Evolutionary conservation across 2,113 vertebrate genomes (phyloP).

Genomic region (Tyrannus savana): DNA sequence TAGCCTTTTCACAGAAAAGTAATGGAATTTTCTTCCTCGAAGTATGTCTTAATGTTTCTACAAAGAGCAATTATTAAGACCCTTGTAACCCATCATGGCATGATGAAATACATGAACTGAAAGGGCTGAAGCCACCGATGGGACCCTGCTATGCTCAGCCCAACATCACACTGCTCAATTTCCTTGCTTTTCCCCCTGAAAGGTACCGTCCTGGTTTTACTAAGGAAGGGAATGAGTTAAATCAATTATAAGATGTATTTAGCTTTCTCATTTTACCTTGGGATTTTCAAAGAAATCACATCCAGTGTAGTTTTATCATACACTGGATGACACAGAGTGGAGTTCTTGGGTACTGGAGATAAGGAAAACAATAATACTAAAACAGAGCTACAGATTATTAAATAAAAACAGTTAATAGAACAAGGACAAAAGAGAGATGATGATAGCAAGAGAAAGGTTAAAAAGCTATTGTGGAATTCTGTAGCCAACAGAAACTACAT

Average conservation of each 20-base stretch:
- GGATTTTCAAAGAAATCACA: background rate
- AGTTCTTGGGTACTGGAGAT: background rate
- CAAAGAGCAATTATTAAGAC: background rate
- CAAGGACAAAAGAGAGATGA: background rate
- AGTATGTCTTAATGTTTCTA: background rate
- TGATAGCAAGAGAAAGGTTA: background rate
- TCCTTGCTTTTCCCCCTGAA: background rate
- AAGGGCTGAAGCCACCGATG: accelerated
- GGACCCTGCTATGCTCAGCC: background rate
- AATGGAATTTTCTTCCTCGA: background rate
- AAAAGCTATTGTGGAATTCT: background rate
- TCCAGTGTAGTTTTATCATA: background rate
- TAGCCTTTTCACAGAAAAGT: background rate
- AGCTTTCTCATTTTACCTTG: background rate
- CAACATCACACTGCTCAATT: background rate
- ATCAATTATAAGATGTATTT: background rate
- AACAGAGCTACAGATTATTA: conserved; percentile 11
- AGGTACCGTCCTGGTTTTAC: background rate
- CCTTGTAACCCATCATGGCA: accelerated
- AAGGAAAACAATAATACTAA: conserved; percentile 18
- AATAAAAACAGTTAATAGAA: background rate
- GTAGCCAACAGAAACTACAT: background rate
- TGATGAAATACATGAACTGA: background rate
- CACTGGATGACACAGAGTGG: background rate
- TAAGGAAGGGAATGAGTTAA: background rate